Conservation (phyloP, 2,888 invertebrate species). For the Suillia variegata region DNA sequence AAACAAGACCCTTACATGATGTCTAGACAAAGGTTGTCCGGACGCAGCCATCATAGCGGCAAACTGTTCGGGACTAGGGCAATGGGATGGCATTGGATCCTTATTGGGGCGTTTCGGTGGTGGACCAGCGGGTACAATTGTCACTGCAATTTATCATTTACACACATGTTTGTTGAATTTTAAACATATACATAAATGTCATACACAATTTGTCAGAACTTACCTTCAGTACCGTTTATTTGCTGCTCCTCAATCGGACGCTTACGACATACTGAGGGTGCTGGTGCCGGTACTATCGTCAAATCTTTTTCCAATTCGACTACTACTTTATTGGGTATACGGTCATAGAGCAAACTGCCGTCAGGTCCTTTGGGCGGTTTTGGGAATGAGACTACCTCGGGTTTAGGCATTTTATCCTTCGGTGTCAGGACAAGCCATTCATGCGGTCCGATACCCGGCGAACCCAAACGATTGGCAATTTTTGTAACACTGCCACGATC, state of each 20-base stretch:
- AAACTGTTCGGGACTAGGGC: slow-evolving; percentile 73
- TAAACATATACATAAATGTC: neutral
- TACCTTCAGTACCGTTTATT: slow-evolving; percentile 63
- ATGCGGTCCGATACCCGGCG: slow-evolving; percentile 66
- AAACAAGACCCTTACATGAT: slow-evolving; percentile 70
- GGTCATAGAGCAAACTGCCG: slow-evolving; percentile 85
- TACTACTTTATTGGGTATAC: slow-evolving; percentile 75
- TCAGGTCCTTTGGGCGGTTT: slow-evolving; percentile 89
- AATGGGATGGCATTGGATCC: slow-evolving; percentile 74
- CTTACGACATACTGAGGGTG: slow-evolving; percentile 72
- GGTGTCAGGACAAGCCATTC: slow-evolving; percentile 62
- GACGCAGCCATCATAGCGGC: slow-evolving; percentile 75
- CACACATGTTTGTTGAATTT: neutral
- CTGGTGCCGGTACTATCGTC: slow-evolving; percentile 66
- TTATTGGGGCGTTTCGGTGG: slow-evolving; percentile 82
- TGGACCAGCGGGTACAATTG: slow-evolving; percentile 63
- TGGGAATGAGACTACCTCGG: slow-evolving; percentile 83
- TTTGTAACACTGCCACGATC: slow-evolving; percentile 72
- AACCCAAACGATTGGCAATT: slow-evolving; percentile 74
- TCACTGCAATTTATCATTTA: slow-evolving; percentile 36
- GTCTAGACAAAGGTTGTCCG: slow-evolving; percentile 72
- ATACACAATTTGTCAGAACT: neutral
- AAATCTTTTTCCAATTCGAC: slow-evolving; percentile 69
- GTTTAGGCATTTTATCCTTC: slow-evolving; percentile 74
- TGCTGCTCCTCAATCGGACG: slow-evolving; percentile 80